A percentile compares a stretch with the other conserved stretches of the same genome.
These are phyloP conservation scores for Cheilosia vulpina DNA, from an alignment of 2,888 invertebrate genomes.

Conservation along the genomic window DNA sequence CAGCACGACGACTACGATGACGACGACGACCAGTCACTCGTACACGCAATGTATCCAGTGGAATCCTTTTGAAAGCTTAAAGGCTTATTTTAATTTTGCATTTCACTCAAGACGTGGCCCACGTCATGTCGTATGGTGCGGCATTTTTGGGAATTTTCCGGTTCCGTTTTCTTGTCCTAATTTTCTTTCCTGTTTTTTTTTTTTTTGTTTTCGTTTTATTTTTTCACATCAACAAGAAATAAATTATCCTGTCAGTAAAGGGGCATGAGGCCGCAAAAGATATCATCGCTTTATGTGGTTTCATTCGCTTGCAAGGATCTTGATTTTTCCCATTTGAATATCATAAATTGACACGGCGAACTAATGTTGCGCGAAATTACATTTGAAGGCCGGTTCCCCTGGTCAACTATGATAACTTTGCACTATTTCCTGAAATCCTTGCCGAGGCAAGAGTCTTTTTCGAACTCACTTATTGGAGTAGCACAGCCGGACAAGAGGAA, in stretches of 20 bases:
- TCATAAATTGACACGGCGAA: conserved; percentile 56
- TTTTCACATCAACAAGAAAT: conserved; percentile 45
- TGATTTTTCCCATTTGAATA: conserved; percentile 51
- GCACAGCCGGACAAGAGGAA: conserved; percentile 18
- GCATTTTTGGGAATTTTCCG: conserved; percentile 38
- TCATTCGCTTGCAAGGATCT: conserved; percentile 49
- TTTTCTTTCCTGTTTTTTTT: conserved; percentile 5
- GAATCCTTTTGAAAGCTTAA: conserved; percentile 69
- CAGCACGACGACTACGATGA: conserved; percentile 7
- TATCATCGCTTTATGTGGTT: conserved; percentile 27
- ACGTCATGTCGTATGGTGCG: conserved; percentile 35
- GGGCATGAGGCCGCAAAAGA: conserved; percentile 4
- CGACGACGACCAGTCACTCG: conserved; percentile 28
- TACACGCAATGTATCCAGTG: conserved; percentile 66
- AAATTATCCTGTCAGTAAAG: conserved; percentile 33
- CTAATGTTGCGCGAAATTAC: conserved; percentile 66
- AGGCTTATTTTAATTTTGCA: conserved; percentile 72
- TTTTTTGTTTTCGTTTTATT: conserved; percentile 5
- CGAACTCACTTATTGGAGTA: conserved; percentile 6
- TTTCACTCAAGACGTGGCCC: conserved; percentile 65
- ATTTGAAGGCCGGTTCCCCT: background rate
- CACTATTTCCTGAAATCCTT: conserved; percentile 32
- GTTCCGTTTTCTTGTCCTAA: conserved; percentile 14
- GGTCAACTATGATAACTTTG: conserved; percentile 17
- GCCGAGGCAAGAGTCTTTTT: conserved; percentile 7